Conservation (phyloP, 2,797 vertebrate species). For the Chloroceryle inda region DNA sequence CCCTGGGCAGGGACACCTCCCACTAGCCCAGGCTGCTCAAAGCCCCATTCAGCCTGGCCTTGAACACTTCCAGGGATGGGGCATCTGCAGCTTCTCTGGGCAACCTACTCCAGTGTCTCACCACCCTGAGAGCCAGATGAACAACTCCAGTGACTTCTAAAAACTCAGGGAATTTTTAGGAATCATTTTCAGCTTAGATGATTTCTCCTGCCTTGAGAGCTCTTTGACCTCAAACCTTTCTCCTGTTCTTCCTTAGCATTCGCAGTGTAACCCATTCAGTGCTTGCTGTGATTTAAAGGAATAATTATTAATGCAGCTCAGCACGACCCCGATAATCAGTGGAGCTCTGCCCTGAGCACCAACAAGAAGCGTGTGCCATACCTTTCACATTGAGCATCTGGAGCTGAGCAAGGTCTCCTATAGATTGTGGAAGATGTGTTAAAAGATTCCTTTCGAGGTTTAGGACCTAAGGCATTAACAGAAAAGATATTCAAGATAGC, state of each 20-base stretch:
- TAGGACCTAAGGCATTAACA: conserved; percentile 85
- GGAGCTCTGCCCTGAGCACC: not conserved
- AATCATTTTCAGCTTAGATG: not conserved
- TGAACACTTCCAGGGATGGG: too few species aligned
- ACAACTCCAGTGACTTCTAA: not conserved
- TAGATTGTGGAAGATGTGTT: conserved; percentile 86
- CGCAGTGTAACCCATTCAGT: not conserved
- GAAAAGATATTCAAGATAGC: not conserved
- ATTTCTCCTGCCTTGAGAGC: not conserved
- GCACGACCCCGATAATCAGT: not conserved
- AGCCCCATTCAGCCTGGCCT: too few species aligned
- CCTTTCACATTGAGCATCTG: conserved; percentile 93
- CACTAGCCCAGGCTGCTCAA: too few species aligned
- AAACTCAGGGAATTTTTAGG: not conserved
- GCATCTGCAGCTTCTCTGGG: too few species aligned
- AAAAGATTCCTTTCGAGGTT: conserved; percentile 92
- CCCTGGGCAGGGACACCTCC: too few species aligned
- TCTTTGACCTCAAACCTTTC: not conserved
- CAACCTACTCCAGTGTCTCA: too few species aligned
- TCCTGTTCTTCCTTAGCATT: not conserved
- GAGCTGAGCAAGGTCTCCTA: conserved; percentile 86
- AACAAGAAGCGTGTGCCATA: conserved; percentile 31
- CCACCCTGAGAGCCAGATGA: not conserved
- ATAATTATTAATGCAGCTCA: not conserved
- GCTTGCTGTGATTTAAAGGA: not conserved